Conservation (phyloP, 1,140 invertebrate species). For the Acromyrmex heyeri region DNA sequence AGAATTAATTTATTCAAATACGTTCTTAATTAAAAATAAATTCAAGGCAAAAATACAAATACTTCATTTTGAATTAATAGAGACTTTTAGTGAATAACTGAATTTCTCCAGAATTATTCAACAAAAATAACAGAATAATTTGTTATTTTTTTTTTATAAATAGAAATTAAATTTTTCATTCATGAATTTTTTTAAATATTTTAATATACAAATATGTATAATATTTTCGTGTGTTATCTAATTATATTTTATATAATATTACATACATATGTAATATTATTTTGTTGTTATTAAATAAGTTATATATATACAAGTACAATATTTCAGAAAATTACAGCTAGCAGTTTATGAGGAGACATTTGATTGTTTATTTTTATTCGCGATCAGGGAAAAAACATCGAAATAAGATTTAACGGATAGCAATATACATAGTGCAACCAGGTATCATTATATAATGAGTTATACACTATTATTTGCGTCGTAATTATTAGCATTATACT, state of each 20-base stretch:
- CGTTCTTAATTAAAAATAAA: background rate
- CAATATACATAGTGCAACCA: background rate
- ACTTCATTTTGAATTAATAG: background rate
- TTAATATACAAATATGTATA: background rate
- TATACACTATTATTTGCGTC: background rate
- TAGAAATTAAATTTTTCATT: background rate
- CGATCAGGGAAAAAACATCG: slow-evolving; percentile 17
- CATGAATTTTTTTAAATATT: background rate
- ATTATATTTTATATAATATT: background rate
- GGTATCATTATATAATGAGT: background rate
- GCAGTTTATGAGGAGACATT: background rate
- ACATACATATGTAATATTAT: background rate
- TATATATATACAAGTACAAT: background rate
- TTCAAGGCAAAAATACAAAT: background rate
- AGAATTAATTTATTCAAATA: background rate
- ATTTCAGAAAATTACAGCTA: background rate
- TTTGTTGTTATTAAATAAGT: background rate
- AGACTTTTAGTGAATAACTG: background rate
- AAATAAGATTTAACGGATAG: slow-evolving; percentile 11
- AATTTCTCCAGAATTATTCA: background rate
- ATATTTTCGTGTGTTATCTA: background rate
- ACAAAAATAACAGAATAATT: background rate
- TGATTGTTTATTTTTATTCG: slow-evolving; percentile 2
- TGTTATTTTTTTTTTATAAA: background rate
- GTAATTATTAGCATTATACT: slow-evolving; percentile 11